phyloP scores from a whole-genome alignment of 1,140 invertebrate genomes.

The Linepithema humile region DNA sequence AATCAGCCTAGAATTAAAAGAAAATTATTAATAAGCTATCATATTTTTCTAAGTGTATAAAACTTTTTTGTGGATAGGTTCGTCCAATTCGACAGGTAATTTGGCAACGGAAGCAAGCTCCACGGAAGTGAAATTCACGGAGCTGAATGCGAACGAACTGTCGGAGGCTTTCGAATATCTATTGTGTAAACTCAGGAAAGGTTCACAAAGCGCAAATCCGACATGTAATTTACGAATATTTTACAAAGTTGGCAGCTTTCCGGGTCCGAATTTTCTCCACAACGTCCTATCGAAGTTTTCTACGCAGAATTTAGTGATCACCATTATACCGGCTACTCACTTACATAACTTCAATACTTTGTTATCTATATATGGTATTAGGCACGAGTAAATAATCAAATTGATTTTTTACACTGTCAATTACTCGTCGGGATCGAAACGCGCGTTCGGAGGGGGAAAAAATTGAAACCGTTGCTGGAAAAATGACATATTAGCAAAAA shows the following conservation, averaged over 20 bases:
- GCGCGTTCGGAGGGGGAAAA: conserved; percentile 33
- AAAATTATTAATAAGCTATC: conserved; percentile 24
- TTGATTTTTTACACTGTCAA: conserved; percentile 68
- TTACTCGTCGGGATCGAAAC: conserved; percentile 58
- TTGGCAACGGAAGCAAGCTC: conserved; percentile 86
- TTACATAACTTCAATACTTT: conserved; percentile 91
- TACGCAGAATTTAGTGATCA: conserved; percentile 87
- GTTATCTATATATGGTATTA: conserved; percentile 90
- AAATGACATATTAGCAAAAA: not conserved
- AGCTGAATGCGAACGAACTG: conserved; percentile 86
- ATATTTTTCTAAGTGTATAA: not conserved
- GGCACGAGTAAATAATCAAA: conserved; percentile 84
- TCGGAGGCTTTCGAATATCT: conserved; percentile 89
- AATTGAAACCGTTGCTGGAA: not conserved
- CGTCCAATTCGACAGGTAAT: conserved; percentile 88
- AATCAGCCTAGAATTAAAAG: not conserved
- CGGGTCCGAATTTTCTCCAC: conserved; percentile 85
- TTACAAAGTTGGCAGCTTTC: conserved; percentile 88
- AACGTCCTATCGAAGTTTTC: conserved; percentile 85
- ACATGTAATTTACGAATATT: conserved; percentile 90
- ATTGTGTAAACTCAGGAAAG: conserved; percentile 89
- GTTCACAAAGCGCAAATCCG: conserved; percentile 86
- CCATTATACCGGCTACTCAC: conserved; percentile 90
- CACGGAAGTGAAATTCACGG: conserved; percentile 85
- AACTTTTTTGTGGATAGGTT: conserved; percentile 80